Conservation (phyloP, 2,888 invertebrate genomes). For the Hanleya hanleyi region DNA sequence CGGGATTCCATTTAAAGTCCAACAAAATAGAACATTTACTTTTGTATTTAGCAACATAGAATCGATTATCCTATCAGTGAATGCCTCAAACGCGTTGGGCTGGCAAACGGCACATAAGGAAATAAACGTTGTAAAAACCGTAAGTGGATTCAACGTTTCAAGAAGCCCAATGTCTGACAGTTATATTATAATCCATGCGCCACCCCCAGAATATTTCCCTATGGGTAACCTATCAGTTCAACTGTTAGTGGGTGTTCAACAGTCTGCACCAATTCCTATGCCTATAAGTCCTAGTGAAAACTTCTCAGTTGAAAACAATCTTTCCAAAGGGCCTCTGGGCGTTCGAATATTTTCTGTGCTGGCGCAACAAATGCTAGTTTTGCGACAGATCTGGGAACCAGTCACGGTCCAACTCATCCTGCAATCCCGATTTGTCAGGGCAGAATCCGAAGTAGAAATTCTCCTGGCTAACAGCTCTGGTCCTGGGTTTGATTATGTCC, state of each 20-base stretch:
- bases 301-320: background rate
- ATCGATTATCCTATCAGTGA: background rate
- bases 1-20: background rate
- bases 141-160: background rate
- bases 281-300: background rate
- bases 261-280: background rate
- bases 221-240: background rate
- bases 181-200: background rate
- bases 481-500: slow-evolving; percentile 37
- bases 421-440: background rate
- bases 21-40: background rate
- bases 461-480: slow-evolving; percentile 16
- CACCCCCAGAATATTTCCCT: background rate
- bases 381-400: background rate
- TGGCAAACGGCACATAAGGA: too few species aligned
- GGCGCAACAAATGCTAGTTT: background rate
- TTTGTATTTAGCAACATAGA: background rate
- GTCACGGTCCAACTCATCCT: too few species aligned
- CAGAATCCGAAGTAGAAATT: background rate
- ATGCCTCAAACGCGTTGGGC: background rate
- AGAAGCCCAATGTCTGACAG: background rate
- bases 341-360: background rate
- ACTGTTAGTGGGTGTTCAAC: background rate
- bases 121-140: background rate
- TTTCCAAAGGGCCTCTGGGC: background rate